Evolutionary conservation across 2,113 vertebrate genomes (phyloP).

Genomic region (Tachysurus fulvidraco): DNA sequence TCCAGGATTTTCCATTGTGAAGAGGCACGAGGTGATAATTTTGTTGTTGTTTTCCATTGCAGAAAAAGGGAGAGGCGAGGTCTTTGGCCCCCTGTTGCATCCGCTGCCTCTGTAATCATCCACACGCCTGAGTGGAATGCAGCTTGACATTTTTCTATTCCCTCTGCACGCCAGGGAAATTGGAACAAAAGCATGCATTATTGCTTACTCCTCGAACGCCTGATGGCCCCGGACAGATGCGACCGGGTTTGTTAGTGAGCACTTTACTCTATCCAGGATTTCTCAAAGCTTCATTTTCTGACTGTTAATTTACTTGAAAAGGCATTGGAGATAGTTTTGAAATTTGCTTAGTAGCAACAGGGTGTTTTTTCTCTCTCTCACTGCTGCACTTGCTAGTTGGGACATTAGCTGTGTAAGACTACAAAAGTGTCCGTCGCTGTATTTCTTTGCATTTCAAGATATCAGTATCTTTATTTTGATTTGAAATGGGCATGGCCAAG

Average conservation of each 20-base stretch:
- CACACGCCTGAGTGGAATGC: constrained; percentile 65
- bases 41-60: constrained; percentile 54
- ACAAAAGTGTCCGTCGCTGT: background rate
- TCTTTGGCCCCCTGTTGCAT: constrained; percentile 53
- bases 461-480: background rate
- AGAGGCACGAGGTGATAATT: constrained; percentile 53
- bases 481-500: background rate
- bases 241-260: constrained; percentile 44
- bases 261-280: constrained; percentile 35
- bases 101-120: constrained; percentile 63
- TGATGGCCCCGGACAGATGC: constrained; percentile 60
- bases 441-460: background rate
- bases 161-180: constrained; percentile 59
- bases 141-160: constrained; percentile 68
- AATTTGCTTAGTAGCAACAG: background rate
- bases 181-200: constrained; percentile 66
- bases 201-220: constrained; percentile 52
- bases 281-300: constrained; percentile 26
- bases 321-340: constrained; percentile 8
- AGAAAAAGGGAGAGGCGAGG: constrained; percentile 33
- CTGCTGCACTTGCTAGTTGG: background rate
- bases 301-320: constrained; percentile 40
- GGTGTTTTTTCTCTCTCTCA: background rate
- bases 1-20: constrained; percentile 10
- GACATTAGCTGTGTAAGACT: background rate